These are phyloP conservation scores for Phaethon lepturus DNA, from an alignment of 2,113 vertebrate species.

Conservation along the genomic window DNA sequence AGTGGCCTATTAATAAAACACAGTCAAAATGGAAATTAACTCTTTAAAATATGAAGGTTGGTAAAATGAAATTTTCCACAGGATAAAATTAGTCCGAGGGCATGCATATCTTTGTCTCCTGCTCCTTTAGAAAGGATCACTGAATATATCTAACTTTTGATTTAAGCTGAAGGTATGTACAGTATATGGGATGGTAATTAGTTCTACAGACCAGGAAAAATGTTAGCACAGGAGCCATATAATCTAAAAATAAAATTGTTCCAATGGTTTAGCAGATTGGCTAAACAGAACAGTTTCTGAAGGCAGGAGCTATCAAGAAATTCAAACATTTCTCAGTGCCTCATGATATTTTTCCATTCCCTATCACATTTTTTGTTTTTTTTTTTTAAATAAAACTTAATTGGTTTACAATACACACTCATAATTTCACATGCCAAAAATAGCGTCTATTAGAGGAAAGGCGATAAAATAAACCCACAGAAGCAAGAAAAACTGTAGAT, in stretches of 20 bases:
- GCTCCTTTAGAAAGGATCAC: not conserved
- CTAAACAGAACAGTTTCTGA: slow-evolving; percentile 30
- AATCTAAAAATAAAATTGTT: slow-evolving; percentile 53
- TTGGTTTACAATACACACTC: slow-evolving; percentile 53
- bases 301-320: slow-evolving; percentile 20
- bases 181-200: not conserved
- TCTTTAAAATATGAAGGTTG: slow-evolving; percentile 36
- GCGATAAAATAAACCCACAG: slow-evolving; percentile 23
- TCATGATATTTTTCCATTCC: slow-evolving; percentile 41
- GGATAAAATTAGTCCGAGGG: not conserved
- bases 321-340: slow-evolving; percentile 15
- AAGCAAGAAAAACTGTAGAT: slow-evolving; percentile 10
- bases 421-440: slow-evolving; percentile 12
- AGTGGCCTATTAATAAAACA: slow-evolving; percentile 61
- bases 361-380: not conserved
- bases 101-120: not conserved
- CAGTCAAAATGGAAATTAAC: slow-evolving; percentile 60
- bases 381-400: slow-evolving; percentile 29
- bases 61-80: slow-evolving; percentile 8
- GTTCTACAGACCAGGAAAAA: not conserved
- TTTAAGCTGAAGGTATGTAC: not conserved
- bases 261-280: slow-evolving; percentile 26
- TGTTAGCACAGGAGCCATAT: not conserved
- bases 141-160: slow-evolving; percentile 13
- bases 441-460: not conserved